A percentile compares a stretch with the other conserved stretches of the same genome.
phyloP scores from a whole-genome alignment of 2,797 vertebrate genomes.

The Nyctibius grandis region DNA sequence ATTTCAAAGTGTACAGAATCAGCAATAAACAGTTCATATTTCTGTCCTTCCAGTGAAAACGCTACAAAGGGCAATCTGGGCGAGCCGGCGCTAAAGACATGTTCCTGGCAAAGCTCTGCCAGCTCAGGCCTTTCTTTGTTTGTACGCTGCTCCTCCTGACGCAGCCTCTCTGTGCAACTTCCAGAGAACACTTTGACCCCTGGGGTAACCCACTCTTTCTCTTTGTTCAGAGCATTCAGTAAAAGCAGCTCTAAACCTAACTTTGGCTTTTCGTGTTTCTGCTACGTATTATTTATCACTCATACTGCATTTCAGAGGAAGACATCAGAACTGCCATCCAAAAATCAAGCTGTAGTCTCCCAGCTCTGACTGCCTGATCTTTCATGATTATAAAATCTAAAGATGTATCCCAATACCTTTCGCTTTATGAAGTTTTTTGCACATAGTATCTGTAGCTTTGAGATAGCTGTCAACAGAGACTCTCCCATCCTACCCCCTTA shows the following conservation, averaged over 20 bases:
- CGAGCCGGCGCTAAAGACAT: neutral
- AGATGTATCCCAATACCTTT: neutral
- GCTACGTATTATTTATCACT: neutral
- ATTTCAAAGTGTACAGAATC: neutral
- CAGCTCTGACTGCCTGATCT: neutral
- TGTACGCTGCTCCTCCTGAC: neutral
- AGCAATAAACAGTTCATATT: conserved; percentile 34
- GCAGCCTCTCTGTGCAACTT: neutral
- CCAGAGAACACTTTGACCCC: rapidly evolving
- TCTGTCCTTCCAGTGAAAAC: neutral
- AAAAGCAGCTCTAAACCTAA: neutral
- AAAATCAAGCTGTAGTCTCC: neutral
- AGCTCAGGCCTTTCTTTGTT: neutral
- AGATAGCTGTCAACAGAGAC: neutral
- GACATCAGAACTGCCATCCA: neutral
- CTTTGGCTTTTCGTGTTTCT: neutral
- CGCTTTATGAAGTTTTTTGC: neutral
- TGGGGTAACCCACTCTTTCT: neutral
- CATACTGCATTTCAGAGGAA: neutral
- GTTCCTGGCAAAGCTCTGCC: neutral
- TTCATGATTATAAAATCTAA: neutral
- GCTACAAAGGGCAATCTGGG: neutral
- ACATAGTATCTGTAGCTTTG: neutral
- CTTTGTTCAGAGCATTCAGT: neutral
- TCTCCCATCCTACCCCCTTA: rapidly evolving